phyloP scores from a whole-genome alignment of 1,140 invertebrate genomes.

The Bombus sibiricus region DNA sequence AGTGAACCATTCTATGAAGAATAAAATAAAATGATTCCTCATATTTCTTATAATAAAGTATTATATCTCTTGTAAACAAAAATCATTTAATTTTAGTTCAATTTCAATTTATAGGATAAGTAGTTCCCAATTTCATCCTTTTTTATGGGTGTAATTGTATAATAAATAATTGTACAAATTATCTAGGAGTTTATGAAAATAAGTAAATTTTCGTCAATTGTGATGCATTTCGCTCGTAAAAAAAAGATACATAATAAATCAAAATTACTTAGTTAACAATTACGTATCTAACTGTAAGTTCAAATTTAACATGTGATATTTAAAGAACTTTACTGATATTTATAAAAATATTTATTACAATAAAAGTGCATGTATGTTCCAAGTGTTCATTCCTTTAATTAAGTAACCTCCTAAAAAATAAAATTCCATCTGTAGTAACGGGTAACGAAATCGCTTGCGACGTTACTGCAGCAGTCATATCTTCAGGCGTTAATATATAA shows the following conservation, averaged over 20 bases:
- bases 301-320: neutral
- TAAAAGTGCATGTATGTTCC: constrained; percentile 8
- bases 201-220: neutral
- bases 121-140: neutral
- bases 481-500: neutral
- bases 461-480: neutral
- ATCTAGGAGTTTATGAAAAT: constrained; percentile 6
- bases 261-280: constrained; percentile 6
- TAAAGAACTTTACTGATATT: constrained; percentile 29
- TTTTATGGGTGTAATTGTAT: constrained; percentile 9
- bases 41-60: constrained; percentile 26
- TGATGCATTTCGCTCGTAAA: neutral
- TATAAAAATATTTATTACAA: constrained; percentile 22
- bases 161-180: constrained; percentile 22
- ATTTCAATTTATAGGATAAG: constrained; percentile 15
- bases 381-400: neutral
- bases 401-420: neutral
- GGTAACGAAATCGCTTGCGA: neutral
- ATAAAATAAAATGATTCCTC: constrained; percentile 21
- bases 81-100: constrained; percentile 33
- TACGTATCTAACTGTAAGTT: neutral
- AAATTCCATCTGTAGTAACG: neutral
- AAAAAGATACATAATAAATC: constrained; percentile 1
- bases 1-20: constrained; percentile 57
- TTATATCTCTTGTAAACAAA: constrained; percentile 40